phyloP scores from a whole-genome alignment of 2,113 vertebrate species.

The Forbesichthys papilliferus region DNA sequence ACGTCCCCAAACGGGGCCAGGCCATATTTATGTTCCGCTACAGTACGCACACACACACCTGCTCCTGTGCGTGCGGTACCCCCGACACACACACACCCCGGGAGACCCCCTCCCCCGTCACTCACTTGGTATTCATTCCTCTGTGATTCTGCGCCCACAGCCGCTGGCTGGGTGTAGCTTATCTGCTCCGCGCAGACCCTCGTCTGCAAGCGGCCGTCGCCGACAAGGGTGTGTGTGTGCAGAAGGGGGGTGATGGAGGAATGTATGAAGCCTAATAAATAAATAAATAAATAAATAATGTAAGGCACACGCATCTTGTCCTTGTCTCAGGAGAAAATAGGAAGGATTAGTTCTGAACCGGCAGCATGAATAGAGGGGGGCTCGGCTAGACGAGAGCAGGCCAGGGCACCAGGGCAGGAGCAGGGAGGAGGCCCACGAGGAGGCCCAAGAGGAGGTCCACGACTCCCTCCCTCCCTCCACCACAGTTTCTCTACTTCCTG shows the following conservation, averaged over 20 bases:
- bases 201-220: slow-evolving; percentile 71
- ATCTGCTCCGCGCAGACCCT: slow-evolving; percentile 76
- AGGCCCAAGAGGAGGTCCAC: slow-evolving; percentile 21
- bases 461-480: slow-evolving; percentile 19
- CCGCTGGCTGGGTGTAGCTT: slow-evolving; percentile 74
- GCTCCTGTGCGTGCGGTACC: too few relatives aligned
- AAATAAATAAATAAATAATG: slow-evolving; percentile 76
- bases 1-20: slow-evolving; percentile 31
- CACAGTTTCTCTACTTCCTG: neutral
- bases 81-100: slow-evolving; percentile 1
- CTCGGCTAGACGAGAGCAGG: slow-evolving; percentile 64
- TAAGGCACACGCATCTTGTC: slow-evolving; percentile 73
- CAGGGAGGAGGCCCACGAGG: slow-evolving; percentile 22
- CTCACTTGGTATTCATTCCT: slow-evolving; percentile 47
- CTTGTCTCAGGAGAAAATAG: slow-evolving; percentile 74
- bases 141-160: slow-evolving; percentile 72
- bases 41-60: neutral
- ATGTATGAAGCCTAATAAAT: slow-evolving; percentile 73
- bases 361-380: slow-evolving; percentile 75
- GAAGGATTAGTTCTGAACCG: slow-evolving; percentile 81
- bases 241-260: slow-evolving; percentile 5
- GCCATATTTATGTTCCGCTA: slow-evolving; percentile 45
- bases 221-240: neutral
- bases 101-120: slow-evolving; percentile 41
- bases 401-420: slow-evolving; percentile 20